Base-by-base conservation (phyloP, 1,140 invertebrate species). In the Ostrea edulis region DNA sequence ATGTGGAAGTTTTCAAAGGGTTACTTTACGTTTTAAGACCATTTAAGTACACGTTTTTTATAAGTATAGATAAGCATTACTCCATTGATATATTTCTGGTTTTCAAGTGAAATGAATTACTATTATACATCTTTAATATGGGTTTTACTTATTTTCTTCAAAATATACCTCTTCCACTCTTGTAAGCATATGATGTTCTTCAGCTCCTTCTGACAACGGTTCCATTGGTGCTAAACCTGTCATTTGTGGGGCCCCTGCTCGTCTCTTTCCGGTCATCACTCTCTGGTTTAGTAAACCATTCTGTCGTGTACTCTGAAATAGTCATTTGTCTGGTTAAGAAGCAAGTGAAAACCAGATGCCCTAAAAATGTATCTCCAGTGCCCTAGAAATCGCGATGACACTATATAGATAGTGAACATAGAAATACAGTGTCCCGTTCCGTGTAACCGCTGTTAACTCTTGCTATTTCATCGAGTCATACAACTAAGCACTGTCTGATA, bases 141-240 rank as follows among this genome's bases (percentile, higher is more conserved):
- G n/a, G 54, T 12, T 12, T 55, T 55, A 55, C 54, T 55, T 0
- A 9, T 55, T 55, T 0, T 17, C 8, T 4, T 55, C 0, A 8
- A 55, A 2, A 8, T 68, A 62, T 71, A 92, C 91, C 89, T 90
- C 91, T 62, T 92, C 91, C 17, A 92, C 91, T 65, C 90, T 92
- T 8, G 91, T 89, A 62, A 92, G 58, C 3, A 87, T 89, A 65
- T 88, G 55, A 14, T 86, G 71, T 52, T 90, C 91, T 82, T 90
- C 91, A 8, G 77, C 89, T 53, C 90, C 89, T 84, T 92, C 90
- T 25, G 71, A 62, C n/a, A 90, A 71, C 22, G 91, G 90, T 29
- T 87, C 89, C 87, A 88, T 90, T 44, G 84, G 89, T 22, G 90
- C 88, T 7, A 92, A 71, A 5, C 91, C 90, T 62, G 89, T 88